Evolutionary conservation across 2,888 invertebrate genomes (phyloP).

Genomic region (Apantesis nais): DNA sequence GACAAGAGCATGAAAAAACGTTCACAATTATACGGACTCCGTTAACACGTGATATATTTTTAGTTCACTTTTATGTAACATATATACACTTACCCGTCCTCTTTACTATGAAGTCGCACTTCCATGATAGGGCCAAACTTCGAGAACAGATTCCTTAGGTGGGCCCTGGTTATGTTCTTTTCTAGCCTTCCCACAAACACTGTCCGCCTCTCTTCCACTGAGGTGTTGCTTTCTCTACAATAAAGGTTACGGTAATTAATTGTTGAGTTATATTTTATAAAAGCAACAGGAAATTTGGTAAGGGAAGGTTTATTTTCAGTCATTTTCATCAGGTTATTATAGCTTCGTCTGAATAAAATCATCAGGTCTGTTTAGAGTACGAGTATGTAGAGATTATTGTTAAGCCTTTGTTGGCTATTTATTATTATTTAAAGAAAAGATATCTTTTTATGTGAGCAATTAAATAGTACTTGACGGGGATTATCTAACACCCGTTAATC

Average conservation of each 20-base stretch:
- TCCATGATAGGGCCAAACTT: constrained; percentile 93
- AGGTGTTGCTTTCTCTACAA: constrained; percentile 75
- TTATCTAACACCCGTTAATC: no score
- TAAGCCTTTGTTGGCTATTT: no score
- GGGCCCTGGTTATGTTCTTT: constrained; percentile 88
- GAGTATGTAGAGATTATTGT: no score
- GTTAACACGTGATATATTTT: background rate
- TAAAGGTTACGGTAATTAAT: constrained; percentile 4
- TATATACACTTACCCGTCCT: constrained; percentile 87
- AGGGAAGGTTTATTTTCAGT: background rate
- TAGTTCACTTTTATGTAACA: background rate
- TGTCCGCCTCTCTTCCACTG: constrained; percentile 93
- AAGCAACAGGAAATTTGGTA: background rate
- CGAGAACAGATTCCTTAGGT: constrained; percentile 89
- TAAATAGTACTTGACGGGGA: no score
- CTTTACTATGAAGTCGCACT: constrained; percentile 92
- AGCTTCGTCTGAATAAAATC: no score
- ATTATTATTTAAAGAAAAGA: no score
- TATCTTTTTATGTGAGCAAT: no score
- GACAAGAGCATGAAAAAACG: no score
- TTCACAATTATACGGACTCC: no score
- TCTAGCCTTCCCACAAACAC: constrained; percentile 95
- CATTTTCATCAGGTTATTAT: no score
- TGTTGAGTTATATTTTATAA: background rate
- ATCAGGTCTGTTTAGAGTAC: no score